Evolutionary conservation across 2,113 vertebrate genomes (phyloP).

Genomic region (Pycnonotus jocosus): DNA sequence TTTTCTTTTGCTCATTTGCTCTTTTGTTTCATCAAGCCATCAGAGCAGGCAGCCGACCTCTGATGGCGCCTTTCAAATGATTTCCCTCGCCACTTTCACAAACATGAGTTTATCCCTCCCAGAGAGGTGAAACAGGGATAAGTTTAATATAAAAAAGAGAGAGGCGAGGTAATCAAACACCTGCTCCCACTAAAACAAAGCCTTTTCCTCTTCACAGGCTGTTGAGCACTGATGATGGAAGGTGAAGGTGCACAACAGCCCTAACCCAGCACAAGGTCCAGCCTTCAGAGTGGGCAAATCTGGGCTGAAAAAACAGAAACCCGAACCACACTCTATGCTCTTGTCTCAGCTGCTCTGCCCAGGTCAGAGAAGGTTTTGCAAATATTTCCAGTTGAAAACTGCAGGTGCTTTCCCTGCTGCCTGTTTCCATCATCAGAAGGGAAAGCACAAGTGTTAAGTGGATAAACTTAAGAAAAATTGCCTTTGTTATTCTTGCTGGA

Average conservation of each 20-base stretch:
- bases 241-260: background rate
- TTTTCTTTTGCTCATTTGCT: background rate
- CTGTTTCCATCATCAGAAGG: background rate
- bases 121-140: background rate
- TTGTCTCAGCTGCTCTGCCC: background rate
- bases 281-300: background rate
- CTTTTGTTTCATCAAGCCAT: background rate
- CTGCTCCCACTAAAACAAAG: conserved; percentile 50
- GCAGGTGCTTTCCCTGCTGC: background rate
- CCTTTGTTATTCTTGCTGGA: background rate
- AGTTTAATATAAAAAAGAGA: conserved; percentile 24
- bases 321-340: rapidly evolving
- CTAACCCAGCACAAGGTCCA: background rate
- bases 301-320: background rate
- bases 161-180: conserved; percentile 13
- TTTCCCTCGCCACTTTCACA: background rate
- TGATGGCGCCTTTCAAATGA: background rate
- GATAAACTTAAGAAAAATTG: background rate
- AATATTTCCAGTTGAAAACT: background rate
- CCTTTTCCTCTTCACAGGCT: conserved; percentile 30
- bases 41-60: background rate
- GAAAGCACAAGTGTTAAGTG: background rate
- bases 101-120: background rate
- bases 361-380: background rate
- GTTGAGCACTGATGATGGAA: background rate